Evolutionary conservation across 2,888 invertebrate genomes (phyloP).

Genomic region (Zaprionus obscuricornis): DNA sequence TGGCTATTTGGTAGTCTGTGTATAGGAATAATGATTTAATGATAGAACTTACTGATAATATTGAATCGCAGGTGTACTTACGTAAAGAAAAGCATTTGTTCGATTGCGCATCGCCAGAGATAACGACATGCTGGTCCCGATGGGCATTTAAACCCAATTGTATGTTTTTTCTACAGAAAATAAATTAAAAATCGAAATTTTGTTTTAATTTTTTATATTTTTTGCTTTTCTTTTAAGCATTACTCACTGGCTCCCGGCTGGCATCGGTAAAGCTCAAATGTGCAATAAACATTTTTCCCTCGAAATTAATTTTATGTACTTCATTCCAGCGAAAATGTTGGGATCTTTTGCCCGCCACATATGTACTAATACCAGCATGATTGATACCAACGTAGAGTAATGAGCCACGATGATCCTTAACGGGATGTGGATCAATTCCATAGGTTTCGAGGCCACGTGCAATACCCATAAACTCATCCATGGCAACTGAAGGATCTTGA

Average conservation of each 20-base stretch:
- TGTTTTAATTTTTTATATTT: neutral
- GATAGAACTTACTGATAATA: neutral
- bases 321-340: conserved; percentile 98
- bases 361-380: conserved; percentile 96
- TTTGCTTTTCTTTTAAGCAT: neutral
- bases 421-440: conserved; percentile 98
- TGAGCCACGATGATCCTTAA: conserved; percentile 97
- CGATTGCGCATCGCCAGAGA: conserved; percentile 98
- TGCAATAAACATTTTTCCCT: conserved; percentile 98
- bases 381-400: conserved; percentile 97
- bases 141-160: conserved; percentile 97
- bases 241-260: conserved; percentile 83
- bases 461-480: conserved; percentile 94
- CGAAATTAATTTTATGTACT: conserved; percentile 97
- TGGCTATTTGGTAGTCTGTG: conserved; percentile 92
- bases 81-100: conserved; percentile 99
- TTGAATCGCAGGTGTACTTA: conserved; percentile 85
- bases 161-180: conserved; percentile 92
- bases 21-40: neutral
- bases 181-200: neutral
- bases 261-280: conserved; percentile 97
- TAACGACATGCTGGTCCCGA: conserved; percentile 96
- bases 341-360: conserved; percentile 95
- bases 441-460: conserved; percentile 97
- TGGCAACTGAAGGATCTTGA: conserved; percentile 93